Conservation (phyloP, 2,888 invertebrate species). For the Loripinus fragilis region DNA sequence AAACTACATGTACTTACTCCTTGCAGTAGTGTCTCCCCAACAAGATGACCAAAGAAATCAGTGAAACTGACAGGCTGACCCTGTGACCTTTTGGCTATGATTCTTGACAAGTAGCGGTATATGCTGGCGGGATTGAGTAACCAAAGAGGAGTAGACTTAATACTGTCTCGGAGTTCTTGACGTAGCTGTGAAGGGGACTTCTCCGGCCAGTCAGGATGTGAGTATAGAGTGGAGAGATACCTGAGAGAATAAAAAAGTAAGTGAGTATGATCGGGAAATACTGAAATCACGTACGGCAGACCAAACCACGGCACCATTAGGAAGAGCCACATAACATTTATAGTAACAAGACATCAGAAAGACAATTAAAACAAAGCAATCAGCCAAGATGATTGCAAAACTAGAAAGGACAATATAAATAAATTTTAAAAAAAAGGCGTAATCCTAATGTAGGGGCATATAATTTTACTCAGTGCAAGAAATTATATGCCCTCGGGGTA, state of each 20-base stretch:
- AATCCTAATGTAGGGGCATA: no score
- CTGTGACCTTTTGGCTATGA: constrained; percentile 79
- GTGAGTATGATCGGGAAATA: no score
- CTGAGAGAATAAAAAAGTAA: constrained; percentile 66
- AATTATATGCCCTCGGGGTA: no score
- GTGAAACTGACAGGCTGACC: constrained; percentile 85
- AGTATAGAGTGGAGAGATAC: constrained; percentile 84
- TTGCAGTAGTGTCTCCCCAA: constrained; percentile 83
- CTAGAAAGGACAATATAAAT: no score
- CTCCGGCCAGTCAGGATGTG: constrained; percentile 83
- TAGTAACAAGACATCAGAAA: no score
- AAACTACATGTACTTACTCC: constrained; percentile 74
- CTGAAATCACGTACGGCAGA: no score
- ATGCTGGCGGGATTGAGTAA: constrained; percentile 77
- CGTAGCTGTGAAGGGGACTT: constrained; percentile 79
- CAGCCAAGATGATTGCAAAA: no score
- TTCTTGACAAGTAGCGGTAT: constrained; percentile 75
- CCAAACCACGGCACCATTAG: no score
- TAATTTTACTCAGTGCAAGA: no score
- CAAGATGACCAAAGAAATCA: constrained; percentile 84
- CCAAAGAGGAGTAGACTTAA: constrained; percentile 81
- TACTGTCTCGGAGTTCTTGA: constrained; percentile 80
- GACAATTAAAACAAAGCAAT: no score
- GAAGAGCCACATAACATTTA: no score
- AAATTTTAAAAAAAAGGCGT: no score